A percentile compares a stretch with the other conserved stretches of the same genome.
These are phyloP conservation scores for Carassius carassius DNA, from an alignment of 2,113 vertebrate species.

Conservation along the genomic window DNA sequence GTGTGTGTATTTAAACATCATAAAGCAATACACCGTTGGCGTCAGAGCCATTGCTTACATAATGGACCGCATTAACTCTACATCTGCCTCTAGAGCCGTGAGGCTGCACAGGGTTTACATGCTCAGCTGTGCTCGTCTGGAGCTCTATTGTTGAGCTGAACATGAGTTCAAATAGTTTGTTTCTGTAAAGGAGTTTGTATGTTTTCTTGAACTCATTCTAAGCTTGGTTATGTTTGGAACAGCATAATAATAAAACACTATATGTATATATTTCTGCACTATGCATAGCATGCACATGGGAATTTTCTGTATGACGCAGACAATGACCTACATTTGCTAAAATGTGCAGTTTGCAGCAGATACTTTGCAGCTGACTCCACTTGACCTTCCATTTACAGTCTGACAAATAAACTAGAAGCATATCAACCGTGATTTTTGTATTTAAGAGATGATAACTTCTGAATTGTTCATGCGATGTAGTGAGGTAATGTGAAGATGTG, in stretches of 20 bases:
- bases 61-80: constrained; percentile 28
- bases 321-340: background rate
- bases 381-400: constrained; percentile 3
- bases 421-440: background rate
- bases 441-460: no score
- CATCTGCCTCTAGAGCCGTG: background rate
- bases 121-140: background rate
- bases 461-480: no score
- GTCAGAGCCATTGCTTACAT: constrained; percentile 30
- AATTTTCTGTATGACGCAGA: background rate
- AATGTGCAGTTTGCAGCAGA: background rate
- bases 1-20: constrained; percentile 34
- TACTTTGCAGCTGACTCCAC: background rate
- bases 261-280: background rate
- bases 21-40: constrained; percentile 10
- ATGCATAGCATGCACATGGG: background rate
- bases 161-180: background rate
- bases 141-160: background rate
- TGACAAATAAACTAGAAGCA: background rate
- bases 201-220: background rate
- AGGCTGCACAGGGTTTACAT: background rate
- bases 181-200: background rate
- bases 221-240: background rate
- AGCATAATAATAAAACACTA: background rate
- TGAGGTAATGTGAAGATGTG: no score